A percentile compares a stretch with the other conserved stretches of the same genome.
phyloP scores from a whole-genome alignment of 2,797 vertebrate species.

The Hydrocynus forskahlii region DNA sequence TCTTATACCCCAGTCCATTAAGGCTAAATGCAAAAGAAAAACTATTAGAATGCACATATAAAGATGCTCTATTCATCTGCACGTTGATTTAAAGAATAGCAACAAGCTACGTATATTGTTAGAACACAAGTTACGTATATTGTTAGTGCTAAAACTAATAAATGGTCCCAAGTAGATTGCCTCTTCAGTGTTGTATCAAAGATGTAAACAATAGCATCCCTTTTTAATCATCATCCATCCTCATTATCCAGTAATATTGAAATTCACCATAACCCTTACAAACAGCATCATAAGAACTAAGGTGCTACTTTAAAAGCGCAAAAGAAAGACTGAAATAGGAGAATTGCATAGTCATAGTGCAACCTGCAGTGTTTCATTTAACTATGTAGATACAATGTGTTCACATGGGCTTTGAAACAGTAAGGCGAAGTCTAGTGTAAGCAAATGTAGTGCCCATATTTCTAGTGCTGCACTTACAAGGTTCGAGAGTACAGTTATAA shows the following conservation, averaged over 20 bases:
- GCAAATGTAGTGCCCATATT: not conserved
- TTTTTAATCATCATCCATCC: not conserved
- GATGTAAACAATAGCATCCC: not conserved
- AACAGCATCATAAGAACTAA: conserved; percentile 28
- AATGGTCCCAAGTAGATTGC: not conserved
- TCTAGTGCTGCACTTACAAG: not conserved
- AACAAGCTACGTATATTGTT: not conserved
- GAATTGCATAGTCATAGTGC: conserved; percentile 33
- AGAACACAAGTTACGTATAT: not conserved
- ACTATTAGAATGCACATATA: not conserved
- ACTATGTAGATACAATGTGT: not conserved
- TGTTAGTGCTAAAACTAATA: not conserved
- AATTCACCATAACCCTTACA: not conserved
- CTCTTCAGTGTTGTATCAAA: not conserved
- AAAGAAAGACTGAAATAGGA: not conserved
- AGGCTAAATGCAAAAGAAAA: not conserved
- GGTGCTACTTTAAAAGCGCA: conserved; percentile 26
- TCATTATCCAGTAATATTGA: not conserved
- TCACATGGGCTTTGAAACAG: not conserved
- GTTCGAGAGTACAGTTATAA: not conserved
- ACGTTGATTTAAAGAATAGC: not conserved
- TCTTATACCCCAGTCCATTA: not conserved
- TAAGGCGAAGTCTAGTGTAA: not conserved
- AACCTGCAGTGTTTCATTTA: not conserved
- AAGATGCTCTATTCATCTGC: not conserved